phyloP scores from a whole-genome alignment of 2,888 invertebrate genomes.

The Sepioteuthis lessoniana region DNA sequence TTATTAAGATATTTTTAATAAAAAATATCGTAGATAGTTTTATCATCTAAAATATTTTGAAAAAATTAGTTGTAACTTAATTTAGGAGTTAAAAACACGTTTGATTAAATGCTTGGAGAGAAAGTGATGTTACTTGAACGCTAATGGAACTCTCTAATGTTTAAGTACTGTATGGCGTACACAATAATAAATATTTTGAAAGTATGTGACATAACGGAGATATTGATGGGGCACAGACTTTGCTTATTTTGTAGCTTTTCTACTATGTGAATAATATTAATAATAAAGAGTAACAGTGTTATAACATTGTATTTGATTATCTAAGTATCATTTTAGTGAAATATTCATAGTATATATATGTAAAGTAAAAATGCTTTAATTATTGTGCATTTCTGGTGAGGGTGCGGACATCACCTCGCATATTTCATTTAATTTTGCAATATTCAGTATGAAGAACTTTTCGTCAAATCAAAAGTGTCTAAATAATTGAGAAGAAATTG shows the following conservation, averaged over 20 bases:
- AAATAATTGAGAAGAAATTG: too few relatives aligned
- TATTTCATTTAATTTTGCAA: too few relatives aligned
- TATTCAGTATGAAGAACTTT: too few relatives aligned
- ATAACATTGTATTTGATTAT: too few relatives aligned
- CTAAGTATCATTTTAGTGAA: too few relatives aligned
- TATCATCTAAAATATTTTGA: background rate
- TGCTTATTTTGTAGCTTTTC: background rate
- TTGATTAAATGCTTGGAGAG: background rate
- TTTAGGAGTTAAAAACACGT: conserved; percentile 5
- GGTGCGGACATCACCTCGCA: too few relatives aligned
- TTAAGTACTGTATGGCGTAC: background rate
- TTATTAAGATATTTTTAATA: background rate
- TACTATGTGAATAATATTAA: background rate
- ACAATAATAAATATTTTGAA: background rate
- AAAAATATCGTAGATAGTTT: background rate
- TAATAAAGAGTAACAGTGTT: too few relatives aligned
- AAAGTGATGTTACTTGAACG: conserved; percentile 4
- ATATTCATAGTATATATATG: too few relatives aligned
- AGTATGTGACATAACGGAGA: background rate
- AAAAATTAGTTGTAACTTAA: conserved; percentile 1
- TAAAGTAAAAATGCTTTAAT: too few relatives aligned
- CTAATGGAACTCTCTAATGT: conserved; percentile 33
- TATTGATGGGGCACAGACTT: background rate
- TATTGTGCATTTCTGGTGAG: too few relatives aligned
- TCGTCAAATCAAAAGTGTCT: too few relatives aligned